These are phyloP conservation scores for Decapterus maruadsi DNA, from an alignment of 2,797 vertebrate species.

Conservation along the genomic window DNA sequence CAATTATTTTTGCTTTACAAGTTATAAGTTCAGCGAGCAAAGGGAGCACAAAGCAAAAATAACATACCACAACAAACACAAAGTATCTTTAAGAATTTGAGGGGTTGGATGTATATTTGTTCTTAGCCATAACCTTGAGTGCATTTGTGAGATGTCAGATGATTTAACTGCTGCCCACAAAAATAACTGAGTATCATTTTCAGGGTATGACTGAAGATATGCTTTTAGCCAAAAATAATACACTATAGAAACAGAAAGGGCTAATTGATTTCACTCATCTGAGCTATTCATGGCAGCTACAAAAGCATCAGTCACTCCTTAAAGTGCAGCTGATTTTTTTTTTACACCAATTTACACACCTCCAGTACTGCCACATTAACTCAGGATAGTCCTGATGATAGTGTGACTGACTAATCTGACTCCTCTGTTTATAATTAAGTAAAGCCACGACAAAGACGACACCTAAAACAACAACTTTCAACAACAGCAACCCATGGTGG, in stretches of 20 bases:
- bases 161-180: conserved; percentile 21
- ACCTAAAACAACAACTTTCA: not conserved
- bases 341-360: not conserved
- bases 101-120: not conserved
- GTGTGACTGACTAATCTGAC: not conserved
- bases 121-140: not conserved
- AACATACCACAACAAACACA: not conserved
- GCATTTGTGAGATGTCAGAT: conserved; percentile 18
- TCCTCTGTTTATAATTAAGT: not conserved
- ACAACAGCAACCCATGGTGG: not conserved
- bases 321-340: not conserved
- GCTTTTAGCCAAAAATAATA: conserved; percentile 26
- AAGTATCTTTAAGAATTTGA: not conserved
- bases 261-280: conserved; percentile 8
- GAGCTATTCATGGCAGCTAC: not conserved
- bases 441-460: not conserved
- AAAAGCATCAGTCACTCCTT: not conserved
- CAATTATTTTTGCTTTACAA: too few species aligned
- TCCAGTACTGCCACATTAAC: not conserved
- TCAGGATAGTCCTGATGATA: not conserved
- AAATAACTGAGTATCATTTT: conserved; percentile 29
- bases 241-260: conserved; percentile 15
- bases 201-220: conserved; percentile 9
- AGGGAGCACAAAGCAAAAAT: too few species aligned
- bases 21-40: too few species aligned